Conservation (phyloP, 2,113 vertebrate species). For the Rhadina sibilatrix region DNA sequence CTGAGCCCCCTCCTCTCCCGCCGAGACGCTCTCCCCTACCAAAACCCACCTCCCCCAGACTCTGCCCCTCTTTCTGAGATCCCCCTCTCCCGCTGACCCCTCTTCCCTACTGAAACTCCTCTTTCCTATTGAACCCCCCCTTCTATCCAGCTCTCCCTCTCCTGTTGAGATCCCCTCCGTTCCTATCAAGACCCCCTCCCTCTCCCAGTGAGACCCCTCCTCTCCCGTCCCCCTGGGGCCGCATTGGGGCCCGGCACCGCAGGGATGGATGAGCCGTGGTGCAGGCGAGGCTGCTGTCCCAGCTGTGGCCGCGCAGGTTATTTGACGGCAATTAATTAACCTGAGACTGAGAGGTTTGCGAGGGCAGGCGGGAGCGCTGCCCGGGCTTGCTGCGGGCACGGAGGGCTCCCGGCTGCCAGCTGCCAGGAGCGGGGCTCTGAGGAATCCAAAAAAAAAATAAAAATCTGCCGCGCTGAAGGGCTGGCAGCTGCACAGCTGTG, state of each 20-base stretch:
- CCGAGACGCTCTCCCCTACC: no score
- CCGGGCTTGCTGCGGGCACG: not conserved
- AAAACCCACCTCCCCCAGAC: not conserved
- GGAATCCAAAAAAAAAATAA: not conserved
- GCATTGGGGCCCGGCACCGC: fast-evolving
- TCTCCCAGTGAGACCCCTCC: not conserved
- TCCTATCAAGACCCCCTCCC: not conserved
- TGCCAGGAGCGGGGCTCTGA: not conserved
- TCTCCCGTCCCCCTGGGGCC: not conserved
- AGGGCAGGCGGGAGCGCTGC: not conserved
- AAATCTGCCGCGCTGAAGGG: not conserved
- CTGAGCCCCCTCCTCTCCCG: not conserved
- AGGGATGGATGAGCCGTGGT: fast-evolving
- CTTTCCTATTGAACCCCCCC: fast-evolving
- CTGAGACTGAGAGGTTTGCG: slow-evolving; percentile 14
- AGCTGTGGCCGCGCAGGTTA: not conserved
- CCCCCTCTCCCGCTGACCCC: not conserved
- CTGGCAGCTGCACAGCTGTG: not conserved
- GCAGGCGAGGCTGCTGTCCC: not conserved
- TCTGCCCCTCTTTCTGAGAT: not conserved
- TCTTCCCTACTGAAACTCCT: not conserved
- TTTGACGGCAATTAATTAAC: slow-evolving; percentile 49
- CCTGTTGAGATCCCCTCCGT: not conserved
- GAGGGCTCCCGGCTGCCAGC: slow-evolving; percentile 18
- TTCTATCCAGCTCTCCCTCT: not conserved